Conservation (phyloP, 1,140 invertebrate species). For the Sycobia sp. region DNA sequence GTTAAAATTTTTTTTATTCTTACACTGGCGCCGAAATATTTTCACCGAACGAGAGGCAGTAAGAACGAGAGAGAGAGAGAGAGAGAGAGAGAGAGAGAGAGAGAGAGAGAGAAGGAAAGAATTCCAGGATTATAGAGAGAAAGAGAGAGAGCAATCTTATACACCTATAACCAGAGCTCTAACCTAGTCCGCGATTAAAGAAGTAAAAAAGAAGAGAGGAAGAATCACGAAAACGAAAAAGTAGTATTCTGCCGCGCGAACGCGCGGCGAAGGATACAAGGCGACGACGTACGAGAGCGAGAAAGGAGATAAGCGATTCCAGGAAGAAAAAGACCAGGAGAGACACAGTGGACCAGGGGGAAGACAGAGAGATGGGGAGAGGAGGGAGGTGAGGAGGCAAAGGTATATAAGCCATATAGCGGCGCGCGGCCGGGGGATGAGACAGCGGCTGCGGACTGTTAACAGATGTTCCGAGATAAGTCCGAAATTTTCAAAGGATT, state of each 20-base stretch:
- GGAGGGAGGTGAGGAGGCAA: not conserved
- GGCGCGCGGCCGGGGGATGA: too few relatives aligned
- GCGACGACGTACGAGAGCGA: not conserved
- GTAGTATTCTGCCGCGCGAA: too few relatives aligned
- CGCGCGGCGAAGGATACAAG: too few relatives aligned
- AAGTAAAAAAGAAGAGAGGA: too few relatives aligned
- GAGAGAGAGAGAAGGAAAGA: not conserved
- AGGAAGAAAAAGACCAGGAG: conserved; percentile 10
- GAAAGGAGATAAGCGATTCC: conserved; percentile 4
- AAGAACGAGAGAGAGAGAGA: not conserved
- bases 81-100: not conserved
- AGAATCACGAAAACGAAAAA: too few relatives aligned
- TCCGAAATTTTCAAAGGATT: conserved; percentile 32
- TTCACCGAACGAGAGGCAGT: too few relatives aligned
- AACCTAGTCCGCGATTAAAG: too few relatives aligned
- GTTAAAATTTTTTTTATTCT: too few relatives aligned
- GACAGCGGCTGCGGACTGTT: conserved; percentile 14
- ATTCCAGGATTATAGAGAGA: not conserved
- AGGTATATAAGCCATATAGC: too few relatives aligned
- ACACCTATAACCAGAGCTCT: too few relatives aligned
- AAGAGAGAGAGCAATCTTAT: not conserved
- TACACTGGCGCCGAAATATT: too few relatives aligned
- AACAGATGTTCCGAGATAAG: conserved; percentile 35
- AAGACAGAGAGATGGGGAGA: conserved; percentile 16
- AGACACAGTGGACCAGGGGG: conserved; percentile 6